A percentile compares a stretch with the other conserved stretches of the same genome.
Evolutionary conservation across 1,140 invertebrate species (phyloP).

Genomic region (Periplaneta americana): DNA sequence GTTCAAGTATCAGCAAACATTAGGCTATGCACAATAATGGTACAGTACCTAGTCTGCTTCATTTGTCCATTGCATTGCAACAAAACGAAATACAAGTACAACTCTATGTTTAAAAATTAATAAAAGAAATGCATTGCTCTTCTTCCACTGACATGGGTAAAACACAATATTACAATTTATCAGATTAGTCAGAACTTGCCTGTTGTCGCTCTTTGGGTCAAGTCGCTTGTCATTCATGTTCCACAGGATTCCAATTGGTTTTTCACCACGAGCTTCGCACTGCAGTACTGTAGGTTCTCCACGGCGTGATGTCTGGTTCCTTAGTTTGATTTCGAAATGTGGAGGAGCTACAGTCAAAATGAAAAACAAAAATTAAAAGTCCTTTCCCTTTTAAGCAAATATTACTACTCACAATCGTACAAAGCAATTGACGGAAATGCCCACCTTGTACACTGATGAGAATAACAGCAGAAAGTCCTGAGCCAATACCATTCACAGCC

Average conservation of each 20-base stretch:
- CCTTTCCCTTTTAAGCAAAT: too few relatives aligned
- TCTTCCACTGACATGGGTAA: too few relatives aligned
- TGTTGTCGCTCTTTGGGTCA: constrained; percentile 75
- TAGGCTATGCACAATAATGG: too few relatives aligned
- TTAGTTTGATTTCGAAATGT: constrained; percentile 87
- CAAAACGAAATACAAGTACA: too few relatives aligned
- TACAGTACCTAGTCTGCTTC: too few relatives aligned
- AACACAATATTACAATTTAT: too few relatives aligned
- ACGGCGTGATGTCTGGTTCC: constrained; percentile 82
- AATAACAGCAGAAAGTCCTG: constrained; percentile 87
- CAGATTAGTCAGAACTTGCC: constrained; percentile 24
- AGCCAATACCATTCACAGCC: constrained; percentile 92
- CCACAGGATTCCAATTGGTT: constrained; percentile 94
- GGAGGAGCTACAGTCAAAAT: constrained; percentile 69
- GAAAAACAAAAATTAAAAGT: neutral
- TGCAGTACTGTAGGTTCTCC: constrained; percentile 88
- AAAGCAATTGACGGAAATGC: too few relatives aligned
- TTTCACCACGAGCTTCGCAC: constrained; percentile 94
- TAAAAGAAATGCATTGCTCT: too few relatives aligned
- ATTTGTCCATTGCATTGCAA: too few relatives aligned
- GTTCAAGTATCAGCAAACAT: too few relatives aligned
- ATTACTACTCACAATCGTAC: too few relatives aligned
- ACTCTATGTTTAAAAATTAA: too few relatives aligned
- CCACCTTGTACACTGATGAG: constrained; percentile 88
- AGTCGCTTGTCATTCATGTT: constrained; percentile 90